Conservation (phyloP, 2,888 invertebrate genomes). For the Ophraella communa region DNA sequence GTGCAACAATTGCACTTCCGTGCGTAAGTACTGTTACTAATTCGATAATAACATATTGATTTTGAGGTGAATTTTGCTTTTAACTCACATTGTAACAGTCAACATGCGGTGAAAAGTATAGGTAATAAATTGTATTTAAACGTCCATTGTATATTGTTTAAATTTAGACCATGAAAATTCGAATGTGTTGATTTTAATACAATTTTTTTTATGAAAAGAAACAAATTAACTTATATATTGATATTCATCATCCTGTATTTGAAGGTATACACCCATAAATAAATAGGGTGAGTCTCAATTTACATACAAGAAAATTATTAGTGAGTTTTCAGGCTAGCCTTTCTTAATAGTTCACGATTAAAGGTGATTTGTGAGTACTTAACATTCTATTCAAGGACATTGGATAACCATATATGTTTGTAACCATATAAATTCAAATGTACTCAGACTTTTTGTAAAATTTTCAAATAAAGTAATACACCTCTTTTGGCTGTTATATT, state of each 20-base stretch:
- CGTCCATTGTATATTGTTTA: too few relatives aligned
- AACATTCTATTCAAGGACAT: constrained; percentile 34
- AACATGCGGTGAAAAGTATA: too few relatives aligned
- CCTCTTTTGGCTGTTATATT: too few relatives aligned
- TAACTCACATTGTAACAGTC: too few relatives aligned
- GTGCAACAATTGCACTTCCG: constrained; percentile 3
- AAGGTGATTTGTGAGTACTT: constrained; percentile 26
- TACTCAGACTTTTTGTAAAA: too few relatives aligned
- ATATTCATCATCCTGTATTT: constrained; percentile 30
- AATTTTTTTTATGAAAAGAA: constrained; percentile 3
- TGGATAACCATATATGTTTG: background rate
- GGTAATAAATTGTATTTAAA: too few relatives aligned
- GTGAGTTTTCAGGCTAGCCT: constrained; percentile 34
- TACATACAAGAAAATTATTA: constrained; percentile 36
- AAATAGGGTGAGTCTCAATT: constrained; percentile 37
- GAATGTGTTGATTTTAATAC: background rate
- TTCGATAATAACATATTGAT: background rate
- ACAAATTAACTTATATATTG: constrained; percentile 21
- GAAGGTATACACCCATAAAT: constrained; percentile 32
- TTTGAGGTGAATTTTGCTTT: background rate
- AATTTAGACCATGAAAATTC: too few relatives aligned
- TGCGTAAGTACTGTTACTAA: constrained; percentile 6
- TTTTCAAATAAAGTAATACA: too few relatives aligned
- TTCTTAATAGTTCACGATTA: constrained; percentile 33
- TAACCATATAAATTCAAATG: too few relatives aligned